phyloP scores from a whole-genome alignment of 2,797 vertebrate genomes.

The Alosa sapidissima region DNA sequence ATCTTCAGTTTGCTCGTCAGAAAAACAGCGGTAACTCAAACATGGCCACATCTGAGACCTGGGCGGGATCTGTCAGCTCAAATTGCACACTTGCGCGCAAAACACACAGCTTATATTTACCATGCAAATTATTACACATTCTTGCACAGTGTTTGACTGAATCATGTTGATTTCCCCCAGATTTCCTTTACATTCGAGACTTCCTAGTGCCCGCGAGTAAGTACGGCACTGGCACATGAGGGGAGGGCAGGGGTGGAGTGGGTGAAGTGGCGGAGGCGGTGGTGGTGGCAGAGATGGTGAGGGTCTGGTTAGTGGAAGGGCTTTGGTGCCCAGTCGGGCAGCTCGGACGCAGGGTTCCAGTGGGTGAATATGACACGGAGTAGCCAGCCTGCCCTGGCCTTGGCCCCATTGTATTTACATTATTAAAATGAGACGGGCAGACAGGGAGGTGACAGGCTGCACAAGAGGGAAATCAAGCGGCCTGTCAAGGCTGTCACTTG shows the following conservation, averaged over 20 bases:
- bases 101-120: slow-evolving; percentile 29
- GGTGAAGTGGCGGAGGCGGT: slow-evolving; percentile 9
- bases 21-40: slow-evolving; percentile 37
- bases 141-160: slow-evolving; percentile 17
- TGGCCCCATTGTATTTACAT: slow-evolving; percentile 69
- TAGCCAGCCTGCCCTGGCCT: slow-evolving; percentile 62
- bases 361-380: slow-evolving; percentile 63
- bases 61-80: slow-evolving; percentile 34
- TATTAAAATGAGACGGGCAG: slow-evolving; percentile 74
- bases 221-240: background rate
- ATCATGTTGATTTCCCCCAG: background rate
- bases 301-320: slow-evolving; percentile 8
- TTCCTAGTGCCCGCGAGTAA: background rate
- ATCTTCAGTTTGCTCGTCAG: slow-evolving; percentile 37
- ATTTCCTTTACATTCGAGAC: slow-evolving; percentile 17
- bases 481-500: slow-evolving; percentile 77
- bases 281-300: slow-evolving; percentile 7
- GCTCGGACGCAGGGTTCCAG: slow-evolving; percentile 57
- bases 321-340: slow-evolving; percentile 10
- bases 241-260: background rate
- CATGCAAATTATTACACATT: slow-evolving; percentile 21
- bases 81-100: background rate
- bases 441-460: slow-evolving; percentile 72
- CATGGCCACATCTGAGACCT: slow-evolving; percentile 36
- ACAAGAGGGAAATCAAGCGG: slow-evolving; percentile 69